A percentile compares a stretch with the other conserved stretches of the same genome.
phyloP scores from a whole-genome alignment of 2,113 vertebrate genomes.

The Ptychochromis oligacanthus region DNA sequence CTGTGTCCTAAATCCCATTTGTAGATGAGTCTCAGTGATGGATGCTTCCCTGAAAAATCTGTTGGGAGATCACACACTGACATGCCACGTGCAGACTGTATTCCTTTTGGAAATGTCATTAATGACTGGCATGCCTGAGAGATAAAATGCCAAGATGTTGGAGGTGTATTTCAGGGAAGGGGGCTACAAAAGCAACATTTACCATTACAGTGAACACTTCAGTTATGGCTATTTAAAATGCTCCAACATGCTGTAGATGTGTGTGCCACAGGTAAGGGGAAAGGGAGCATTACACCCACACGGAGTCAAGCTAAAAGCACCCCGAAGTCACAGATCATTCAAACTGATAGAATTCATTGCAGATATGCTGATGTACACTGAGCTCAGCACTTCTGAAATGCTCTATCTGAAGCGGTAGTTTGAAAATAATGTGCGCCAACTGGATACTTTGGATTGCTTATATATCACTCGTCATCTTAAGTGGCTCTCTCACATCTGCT shows the following conservation, averaged over 20 bases:
- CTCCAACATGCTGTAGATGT: not conserved
- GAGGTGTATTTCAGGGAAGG: not conserved
- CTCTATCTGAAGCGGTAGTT: conserved; percentile 18
- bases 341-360: conserved; percentile 14
- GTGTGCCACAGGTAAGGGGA: conserved; percentile 12
- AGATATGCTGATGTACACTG: not conserved
- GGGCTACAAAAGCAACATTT: not conserved
- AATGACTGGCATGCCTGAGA: conserved; percentile 31
- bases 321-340: conserved; percentile 18
- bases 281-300: conserved; percentile 3
- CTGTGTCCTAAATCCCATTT: conserved; percentile 22
- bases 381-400: not conserved
- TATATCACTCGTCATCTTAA: conserved; percentile 33
- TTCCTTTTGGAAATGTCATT: conserved; percentile 62
- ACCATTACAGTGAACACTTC: not conserved
- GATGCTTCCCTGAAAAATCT: conserved; percentile 49
- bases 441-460: conserved; percentile 8
- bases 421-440: conserved; percentile 23
- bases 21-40: conserved; percentile 38
- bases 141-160: conserved; percentile 15
- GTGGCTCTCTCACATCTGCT: conserved; percentile 19
- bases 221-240: not conserved
- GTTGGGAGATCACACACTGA: conserved; percentile 46
- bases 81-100: conserved; percentile 56
- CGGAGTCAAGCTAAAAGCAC: not conserved